Base-by-base conservation (phyloP, 23 tunicate genomes). In the Styela clava region DNA sequence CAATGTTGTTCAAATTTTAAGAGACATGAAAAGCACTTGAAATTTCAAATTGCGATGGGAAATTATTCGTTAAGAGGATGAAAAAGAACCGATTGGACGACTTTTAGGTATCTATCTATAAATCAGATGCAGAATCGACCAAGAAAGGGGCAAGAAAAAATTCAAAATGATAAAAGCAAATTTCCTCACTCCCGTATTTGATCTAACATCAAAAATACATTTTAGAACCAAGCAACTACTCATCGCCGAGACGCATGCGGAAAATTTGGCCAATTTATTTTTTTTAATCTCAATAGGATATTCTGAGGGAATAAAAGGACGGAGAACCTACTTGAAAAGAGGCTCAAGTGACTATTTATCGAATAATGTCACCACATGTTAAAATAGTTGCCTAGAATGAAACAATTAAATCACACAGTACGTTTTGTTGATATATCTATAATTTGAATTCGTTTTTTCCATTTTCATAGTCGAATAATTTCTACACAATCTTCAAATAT, bases 1-100 rank as follows among this genome's bases (percentile, higher is more conserved):
- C 77, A 71, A 71, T 71, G 34, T 71, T 71, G 34, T 71, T 34
- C 24, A 71, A 71, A 27, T 26, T 33, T 34, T 34, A 71, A 71
- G 77, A 28, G 77, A n/a, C 34, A 3, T 34, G 34, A 28, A 32
- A 71, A 34, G 29, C 35, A 28, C 77, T 71, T 32, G 34, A 71
- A 28, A 18, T 28, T 71, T 20, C 5, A 30, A 71, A 71, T 71
- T 33, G 3, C 77, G 24, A 71, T 71, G 77, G 77, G 77, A 71
- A 71, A 71, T 71, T 28, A 71, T 34, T 71, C 34, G 37, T 28
- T n/a, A 71, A 30, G 77, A 30, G 34, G 77, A 32, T 44, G 56
- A 44, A 44, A 44, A 44, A 44, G 56, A 7, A 44, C 56, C 56
- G 56, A 44, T 12, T 12, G 56, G 56, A 7, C 56, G 56, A 44